Percentiles rank a stretch among this genome's conserved stretches.
Conservation (phyloP, 2,797 vertebrate species). For the Jordanella pulchra region DNA sequence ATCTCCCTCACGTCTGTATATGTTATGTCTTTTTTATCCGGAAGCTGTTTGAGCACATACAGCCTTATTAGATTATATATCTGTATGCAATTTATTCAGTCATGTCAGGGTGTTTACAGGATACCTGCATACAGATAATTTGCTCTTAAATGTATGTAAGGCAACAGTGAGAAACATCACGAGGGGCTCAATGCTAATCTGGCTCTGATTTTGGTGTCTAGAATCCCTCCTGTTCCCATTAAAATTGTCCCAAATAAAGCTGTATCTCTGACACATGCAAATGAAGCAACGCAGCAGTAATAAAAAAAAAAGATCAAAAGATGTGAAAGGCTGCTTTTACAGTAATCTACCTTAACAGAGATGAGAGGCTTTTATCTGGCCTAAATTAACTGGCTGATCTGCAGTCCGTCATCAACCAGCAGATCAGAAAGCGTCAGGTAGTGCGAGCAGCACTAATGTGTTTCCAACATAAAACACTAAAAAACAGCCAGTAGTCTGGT, state of each 20-base stretch:
- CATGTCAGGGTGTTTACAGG: slow-evolving; percentile 20
- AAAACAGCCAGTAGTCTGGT: slow-evolving; percentile 61
- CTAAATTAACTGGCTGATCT: slow-evolving; percentile 78
- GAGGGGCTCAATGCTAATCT: slow-evolving; percentile 77
- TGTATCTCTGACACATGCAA: slow-evolving; percentile 82
- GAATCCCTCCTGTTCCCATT: slow-evolving; percentile 77
- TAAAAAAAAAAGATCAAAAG: slow-evolving; percentile 75
- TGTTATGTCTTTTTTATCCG: slow-evolving; percentile 14
- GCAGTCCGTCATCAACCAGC: slow-evolving; percentile 70
- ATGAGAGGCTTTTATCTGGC: slow-evolving; percentile 77
- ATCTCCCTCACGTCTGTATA: slow-evolving; percentile 29
- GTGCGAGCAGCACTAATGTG: slow-evolving; percentile 50
- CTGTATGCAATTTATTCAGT: slow-evolving; percentile 6
- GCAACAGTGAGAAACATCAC: slow-evolving; percentile 57
- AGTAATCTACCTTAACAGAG: slow-evolving; percentile 77
- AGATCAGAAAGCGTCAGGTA: slow-evolving; percentile 72
- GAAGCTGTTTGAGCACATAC: not conserved
- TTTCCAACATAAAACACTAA: slow-evolving; percentile 68
- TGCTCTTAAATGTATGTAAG: slow-evolving; percentile 49
- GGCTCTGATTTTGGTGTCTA: slow-evolving; percentile 70
- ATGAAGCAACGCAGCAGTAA: slow-evolving; percentile 76
- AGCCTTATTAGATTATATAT: slow-evolving; percentile 9
- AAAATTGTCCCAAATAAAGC: slow-evolving; percentile 78
- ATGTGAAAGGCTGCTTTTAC: slow-evolving; percentile 77
- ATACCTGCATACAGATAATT: slow-evolving; percentile 45